A percentile compares a stretch with the other conserved stretches of the same genome.
Conservation (phyloP, 2,113 vertebrate species). For the Syrrhaptes paradoxus region DNA sequence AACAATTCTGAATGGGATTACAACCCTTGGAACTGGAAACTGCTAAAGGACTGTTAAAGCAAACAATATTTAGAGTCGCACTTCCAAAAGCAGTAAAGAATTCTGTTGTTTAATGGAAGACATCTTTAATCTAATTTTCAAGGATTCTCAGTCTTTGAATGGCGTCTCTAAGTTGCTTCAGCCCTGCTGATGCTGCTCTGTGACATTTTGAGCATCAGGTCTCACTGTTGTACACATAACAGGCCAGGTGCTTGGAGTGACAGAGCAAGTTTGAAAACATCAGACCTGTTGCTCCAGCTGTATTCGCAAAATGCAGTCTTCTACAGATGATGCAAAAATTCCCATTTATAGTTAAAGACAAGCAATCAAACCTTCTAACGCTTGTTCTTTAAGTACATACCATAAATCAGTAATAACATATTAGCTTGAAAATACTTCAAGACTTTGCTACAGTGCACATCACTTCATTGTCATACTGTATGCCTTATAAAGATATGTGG, state of each 20-base stretch:
- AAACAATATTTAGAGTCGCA: neutral
- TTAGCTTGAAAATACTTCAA: neutral
- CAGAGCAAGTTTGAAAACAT: neutral
- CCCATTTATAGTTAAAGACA: neutral
- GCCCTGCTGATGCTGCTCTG: neutral
- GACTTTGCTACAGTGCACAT: neutral
- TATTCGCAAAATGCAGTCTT: neutral
- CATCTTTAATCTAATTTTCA: neutral
- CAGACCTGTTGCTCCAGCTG: neutral
- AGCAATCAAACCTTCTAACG: neutral
- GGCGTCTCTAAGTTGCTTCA: neutral
- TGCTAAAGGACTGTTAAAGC: neutral
- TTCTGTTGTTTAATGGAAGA: neutral
- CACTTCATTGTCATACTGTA: neutral
- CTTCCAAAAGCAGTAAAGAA: neutral
- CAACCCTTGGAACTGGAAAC: neutral
- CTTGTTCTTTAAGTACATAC: neutral
- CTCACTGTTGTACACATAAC: neutral
- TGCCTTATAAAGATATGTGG: neutral
- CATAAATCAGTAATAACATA: neutral
- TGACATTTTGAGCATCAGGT: neutral
- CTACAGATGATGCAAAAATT: neutral
- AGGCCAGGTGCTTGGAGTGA: neutral
- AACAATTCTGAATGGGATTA: neutral
- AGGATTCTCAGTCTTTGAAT: neutral